Evolutionary conservation across 1,140 invertebrate species (phyloP).

Genomic region (honey bee (Apis mellifera)): DNA sequence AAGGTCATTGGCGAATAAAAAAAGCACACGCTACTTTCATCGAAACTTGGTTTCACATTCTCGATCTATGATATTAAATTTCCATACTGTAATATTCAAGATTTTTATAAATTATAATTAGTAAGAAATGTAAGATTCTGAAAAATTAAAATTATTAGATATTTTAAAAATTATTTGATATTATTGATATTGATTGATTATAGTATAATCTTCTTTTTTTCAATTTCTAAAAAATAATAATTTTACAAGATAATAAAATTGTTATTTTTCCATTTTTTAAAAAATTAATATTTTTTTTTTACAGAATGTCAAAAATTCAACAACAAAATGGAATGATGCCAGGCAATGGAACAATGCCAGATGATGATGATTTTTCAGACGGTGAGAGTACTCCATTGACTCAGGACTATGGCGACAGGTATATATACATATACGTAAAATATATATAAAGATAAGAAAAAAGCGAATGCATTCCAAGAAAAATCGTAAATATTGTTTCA

Average conservation of each 20-base stretch:
- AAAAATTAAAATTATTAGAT: too few relatives aligned
- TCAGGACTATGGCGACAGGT: constrained; percentile 94
- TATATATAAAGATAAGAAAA: too few relatives aligned
- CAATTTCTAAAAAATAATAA: too few relatives aligned
- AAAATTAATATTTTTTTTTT: not conserved
- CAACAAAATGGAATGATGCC: constrained; percentile 83
- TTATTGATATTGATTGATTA: too few relatives aligned
- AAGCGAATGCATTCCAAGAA: not conserved
- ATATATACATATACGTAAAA: constrained; percentile 57
- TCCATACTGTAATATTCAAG: not conserved
- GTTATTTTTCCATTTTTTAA: too few relatives aligned
- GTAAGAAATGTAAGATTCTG: too few relatives aligned
- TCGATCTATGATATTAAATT: not conserved
- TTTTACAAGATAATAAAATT: too few relatives aligned
- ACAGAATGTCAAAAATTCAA: constrained; percentile 77
- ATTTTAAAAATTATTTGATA: too few relatives aligned
- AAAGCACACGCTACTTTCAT: not conserved
- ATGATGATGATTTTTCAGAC: constrained; percentile 90
- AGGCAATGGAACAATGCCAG: constrained; percentile 84
- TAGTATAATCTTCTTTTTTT: too few relatives aligned
- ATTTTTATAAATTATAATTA: not conserved
- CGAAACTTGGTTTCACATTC: not conserved
- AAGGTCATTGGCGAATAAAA: not conserved
- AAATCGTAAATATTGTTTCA: not conserved
- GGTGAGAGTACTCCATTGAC: constrained; percentile 92